Conservation (phyloP, 2,113 vertebrate species). For the Phalacrocorax aristotelis region DNA sequence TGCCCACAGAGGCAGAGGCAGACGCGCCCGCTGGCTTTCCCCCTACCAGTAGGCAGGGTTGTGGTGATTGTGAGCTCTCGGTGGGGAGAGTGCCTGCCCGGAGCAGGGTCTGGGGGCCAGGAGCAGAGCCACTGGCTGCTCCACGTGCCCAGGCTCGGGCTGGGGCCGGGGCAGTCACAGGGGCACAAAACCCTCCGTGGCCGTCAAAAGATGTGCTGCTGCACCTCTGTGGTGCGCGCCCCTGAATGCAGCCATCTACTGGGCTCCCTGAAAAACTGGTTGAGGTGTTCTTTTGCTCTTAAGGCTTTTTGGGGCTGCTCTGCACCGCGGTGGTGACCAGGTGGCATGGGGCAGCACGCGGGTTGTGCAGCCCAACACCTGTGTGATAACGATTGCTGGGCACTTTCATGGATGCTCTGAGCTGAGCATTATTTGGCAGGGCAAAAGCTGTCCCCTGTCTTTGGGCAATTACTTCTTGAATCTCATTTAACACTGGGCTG, state of each 20-base stretch:
- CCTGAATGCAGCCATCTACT: background rate
- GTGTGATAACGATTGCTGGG: background rate
- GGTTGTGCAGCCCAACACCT: rapidly evolving
- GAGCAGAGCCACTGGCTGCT: background rate
- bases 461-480: background rate
- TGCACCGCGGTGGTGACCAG: rapidly evolving
- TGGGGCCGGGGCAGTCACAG: rapidly evolving
- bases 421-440: background rate
- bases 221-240: rapidly evolving
- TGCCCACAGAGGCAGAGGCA: background rate
- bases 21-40: background rate
- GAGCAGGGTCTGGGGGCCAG: too few species aligned
- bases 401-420: background rate
- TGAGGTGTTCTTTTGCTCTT: background rate
- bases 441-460: background rate
- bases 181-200: background rate
- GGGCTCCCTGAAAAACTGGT: rapidly evolving
- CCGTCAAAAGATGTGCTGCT: background rate
- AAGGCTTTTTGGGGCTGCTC: background rate
- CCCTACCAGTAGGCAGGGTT: background rate
- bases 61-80: rapidly evolving
- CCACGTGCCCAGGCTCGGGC: background rate
- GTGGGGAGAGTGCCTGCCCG: background rate
- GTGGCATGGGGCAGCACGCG: rapidly evolving
- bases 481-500: background rate